phyloP scores from a whole-genome alignment of 2,888 invertebrate species.

The Selenia dentaria region DNA sequence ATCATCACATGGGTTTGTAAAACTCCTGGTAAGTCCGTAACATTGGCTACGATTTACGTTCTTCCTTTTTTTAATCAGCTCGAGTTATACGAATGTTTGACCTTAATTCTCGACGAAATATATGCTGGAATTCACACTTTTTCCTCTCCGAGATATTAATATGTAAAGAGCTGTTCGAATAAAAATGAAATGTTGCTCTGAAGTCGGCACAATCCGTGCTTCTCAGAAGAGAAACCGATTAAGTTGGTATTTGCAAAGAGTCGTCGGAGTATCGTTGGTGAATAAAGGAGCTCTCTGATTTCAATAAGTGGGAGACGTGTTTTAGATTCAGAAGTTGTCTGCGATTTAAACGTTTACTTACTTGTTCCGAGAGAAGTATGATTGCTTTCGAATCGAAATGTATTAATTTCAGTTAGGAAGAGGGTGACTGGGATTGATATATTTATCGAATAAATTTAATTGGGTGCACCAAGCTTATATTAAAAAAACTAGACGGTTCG shows the following conservation, averaged over 20 bases:
- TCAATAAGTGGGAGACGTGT: conserved; percentile 20
- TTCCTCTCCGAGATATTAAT: conserved; percentile 33
- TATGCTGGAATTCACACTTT: conserved; percentile 29
- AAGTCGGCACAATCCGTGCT: conserved; percentile 31
- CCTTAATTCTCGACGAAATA: conserved; percentile 23
- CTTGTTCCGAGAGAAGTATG: neutral
- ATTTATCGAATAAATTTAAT: no score
- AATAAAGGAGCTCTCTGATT: conserved; percentile 18
- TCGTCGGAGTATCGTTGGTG: conserved; percentile 17
- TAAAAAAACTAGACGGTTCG: no score
- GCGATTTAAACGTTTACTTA: conserved; percentile 13
- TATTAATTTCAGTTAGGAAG: no score
- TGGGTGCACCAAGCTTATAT: no score
- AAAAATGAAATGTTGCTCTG: conserved; percentile 36
- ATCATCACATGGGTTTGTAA: no score
- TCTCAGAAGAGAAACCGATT: conserved; percentile 29
- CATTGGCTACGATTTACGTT: no score
- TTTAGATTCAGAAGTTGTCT: conserved; percentile 6
- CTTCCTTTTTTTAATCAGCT: neutral
- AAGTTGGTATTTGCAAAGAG: conserved; percentile 22
- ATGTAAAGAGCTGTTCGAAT: conserved; percentile 37
- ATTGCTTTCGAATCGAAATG: conserved; percentile 8
- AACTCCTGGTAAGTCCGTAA: no score
- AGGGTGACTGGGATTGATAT: no score
- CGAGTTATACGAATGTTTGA: neutral